Evolutionary conservation across 2,888 invertebrate species (phyloP), one percentile per base, ranked within the genome.

Genomic region (Epinotia ramella): DNA sequence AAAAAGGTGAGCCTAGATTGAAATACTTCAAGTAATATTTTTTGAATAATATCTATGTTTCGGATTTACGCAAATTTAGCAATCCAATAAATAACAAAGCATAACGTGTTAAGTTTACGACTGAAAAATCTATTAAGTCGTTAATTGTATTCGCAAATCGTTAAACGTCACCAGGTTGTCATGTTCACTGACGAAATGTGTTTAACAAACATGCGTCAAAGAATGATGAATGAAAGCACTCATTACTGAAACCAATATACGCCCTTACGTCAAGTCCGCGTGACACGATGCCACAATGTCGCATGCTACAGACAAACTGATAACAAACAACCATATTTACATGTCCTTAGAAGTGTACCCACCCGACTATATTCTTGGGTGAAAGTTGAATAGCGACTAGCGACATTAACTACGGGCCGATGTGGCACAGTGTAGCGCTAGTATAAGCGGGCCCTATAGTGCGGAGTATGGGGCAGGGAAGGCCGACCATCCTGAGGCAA

Each of bases 401-500:
- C n/a, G n/a, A 40, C 40, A 40, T 28, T 44, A 68, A 44, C 40
- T 59, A 18, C 44, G 44, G 20, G 3, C 16, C 20, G 16, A 3
- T 69, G 73, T 57, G 57, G 64, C 57, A 74, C 64, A 56, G 56
- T 60, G 70, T 68, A 28, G n/a, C 13, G 62, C 70, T 44, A 24
- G 49, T 20, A 33, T 59, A 64, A 70, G 46, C 70, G 59, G 64
- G 57, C 65, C 66, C 44, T 91, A 91, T 91, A 88, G 88, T 86
- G 85, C 84, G 84, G 84, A 82, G 85, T 81, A 83, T 84, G 83
- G 84, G 84, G 88, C 68, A 86, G 87, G 87, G 40, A 40, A 40
- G 40, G 87, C 88, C 87, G 89, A 86, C 89, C 83, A 91, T 93
- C 87, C 87, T 85, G 86, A 84, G 89, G 92, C 90, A 86, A 89